Conservation (phyloP, 1,140 invertebrate species). For the Cherax destructor region DNA sequence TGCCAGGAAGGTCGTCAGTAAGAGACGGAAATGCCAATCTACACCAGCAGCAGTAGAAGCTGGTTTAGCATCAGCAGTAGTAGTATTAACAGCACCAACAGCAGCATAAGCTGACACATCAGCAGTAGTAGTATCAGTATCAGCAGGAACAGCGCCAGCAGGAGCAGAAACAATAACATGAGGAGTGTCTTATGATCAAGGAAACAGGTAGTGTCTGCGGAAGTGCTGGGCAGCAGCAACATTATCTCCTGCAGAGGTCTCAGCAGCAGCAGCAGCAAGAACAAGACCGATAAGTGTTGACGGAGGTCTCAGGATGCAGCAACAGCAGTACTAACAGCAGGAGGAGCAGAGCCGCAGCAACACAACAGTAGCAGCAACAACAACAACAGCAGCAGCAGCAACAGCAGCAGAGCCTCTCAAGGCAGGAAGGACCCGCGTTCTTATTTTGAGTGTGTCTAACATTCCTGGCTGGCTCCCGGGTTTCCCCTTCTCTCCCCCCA, state of each 20-base stretch:
- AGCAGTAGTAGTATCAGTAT: neutral
- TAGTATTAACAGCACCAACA: too few species aligned
- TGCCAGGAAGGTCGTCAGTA: too few species aligned
- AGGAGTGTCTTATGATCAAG: too few species aligned
- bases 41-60: too few species aligned
- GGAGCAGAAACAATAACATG: neutral
- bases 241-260: neutral
- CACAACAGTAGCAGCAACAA: neutral
- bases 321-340: neutral
- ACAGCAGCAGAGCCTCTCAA: conserved; percentile 21
- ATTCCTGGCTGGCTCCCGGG: conserved; percentile 34
- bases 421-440: conserved; percentile 10
- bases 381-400: too few species aligned
- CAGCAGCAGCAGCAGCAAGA: neutral
- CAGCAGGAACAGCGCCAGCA: neutral
- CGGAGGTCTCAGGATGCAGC: conserved; percentile 19
- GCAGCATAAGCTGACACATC: too few species aligned
- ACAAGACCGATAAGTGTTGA: neutral
- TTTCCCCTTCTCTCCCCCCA: conserved; percentile 3
- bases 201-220: neutral
- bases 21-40: too few species aligned
- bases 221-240: neutral
- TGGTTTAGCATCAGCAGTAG: too few species aligned
- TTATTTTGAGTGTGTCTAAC: conserved; percentile 47
- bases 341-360: too few species aligned